These are phyloP conservation scores for Cherax quadricarinatus DNA, from an alignment of 1,140 invertebrate species.

Conservation along the genomic window DNA sequence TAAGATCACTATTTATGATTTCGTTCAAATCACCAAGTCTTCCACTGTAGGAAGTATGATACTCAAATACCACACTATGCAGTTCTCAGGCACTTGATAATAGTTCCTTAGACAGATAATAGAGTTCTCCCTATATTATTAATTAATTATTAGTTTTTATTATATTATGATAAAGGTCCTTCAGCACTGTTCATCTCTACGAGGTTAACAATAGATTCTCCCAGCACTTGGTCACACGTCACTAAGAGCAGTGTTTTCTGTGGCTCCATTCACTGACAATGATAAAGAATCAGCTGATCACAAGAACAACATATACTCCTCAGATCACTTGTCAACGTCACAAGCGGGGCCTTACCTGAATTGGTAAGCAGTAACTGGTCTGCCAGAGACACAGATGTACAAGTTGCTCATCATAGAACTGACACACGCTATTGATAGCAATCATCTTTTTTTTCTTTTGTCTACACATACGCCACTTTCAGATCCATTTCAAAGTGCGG, in stretches of 20 bases:
- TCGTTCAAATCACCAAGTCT: background rate
- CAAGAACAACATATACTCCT: conserved; percentile 9
- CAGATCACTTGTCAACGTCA: conserved; percentile 33
- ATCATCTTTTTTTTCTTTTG: background rate
- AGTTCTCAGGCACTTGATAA: background rate
- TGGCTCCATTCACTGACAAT: background rate
- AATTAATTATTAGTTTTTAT: background rate
- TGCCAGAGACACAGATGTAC: background rate
- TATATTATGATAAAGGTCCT: background rate
- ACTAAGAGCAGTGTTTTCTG: background rate
- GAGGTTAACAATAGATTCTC: background rate
- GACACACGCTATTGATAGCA: too few relatives aligned
- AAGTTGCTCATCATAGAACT: background rate
- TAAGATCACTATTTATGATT: conserved; percentile 9
- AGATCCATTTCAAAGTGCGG: background rate
- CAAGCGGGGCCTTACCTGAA: background rate
- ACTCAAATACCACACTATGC: background rate
- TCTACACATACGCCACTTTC: background rate
- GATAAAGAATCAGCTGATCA: background rate
- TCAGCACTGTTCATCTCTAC: background rate
- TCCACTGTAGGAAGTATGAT: background rate
- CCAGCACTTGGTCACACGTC: too few relatives aligned
- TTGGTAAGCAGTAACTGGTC: background rate
- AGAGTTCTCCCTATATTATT: background rate
- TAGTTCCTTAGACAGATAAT: background rate